Evolutionary conservation across 2,113 vertebrate genomes (phyloP).

Genomic region (Camarhynchus parvulus): DNA sequence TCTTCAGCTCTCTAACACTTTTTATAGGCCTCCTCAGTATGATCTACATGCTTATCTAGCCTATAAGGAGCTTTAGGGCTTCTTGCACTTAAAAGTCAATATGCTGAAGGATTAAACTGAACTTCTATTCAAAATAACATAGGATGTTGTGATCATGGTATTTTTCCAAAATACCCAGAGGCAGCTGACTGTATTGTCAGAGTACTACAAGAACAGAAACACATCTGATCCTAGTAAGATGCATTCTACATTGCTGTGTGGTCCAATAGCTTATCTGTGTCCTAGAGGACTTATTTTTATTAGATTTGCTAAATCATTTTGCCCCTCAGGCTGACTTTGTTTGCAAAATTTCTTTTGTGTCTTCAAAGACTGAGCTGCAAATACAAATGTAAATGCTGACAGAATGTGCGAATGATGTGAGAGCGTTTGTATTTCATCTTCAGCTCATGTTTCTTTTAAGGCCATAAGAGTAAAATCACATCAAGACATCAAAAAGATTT

Average conservation of each 20-base stretch:
- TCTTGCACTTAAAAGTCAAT: constrained; percentile 8
- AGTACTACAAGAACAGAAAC: background rate
- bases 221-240: constrained; percentile 11
- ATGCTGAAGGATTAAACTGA: background rate
- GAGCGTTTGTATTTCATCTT: background rate
- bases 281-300: background rate
- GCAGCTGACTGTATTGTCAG: background rate
- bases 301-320: background rate
- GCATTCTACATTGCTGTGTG: background rate
- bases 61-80: background rate
- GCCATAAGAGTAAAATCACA: background rate
- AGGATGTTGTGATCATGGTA: background rate
- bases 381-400: background rate
- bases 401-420: background rate
- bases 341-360: background rate
- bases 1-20: background rate
- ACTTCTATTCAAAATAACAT: background rate
- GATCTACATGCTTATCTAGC: background rate
- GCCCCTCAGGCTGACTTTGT: background rate
- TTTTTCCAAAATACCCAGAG: constrained; percentile 31
- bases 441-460: background rate
- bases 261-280: constrained; percentile 18
- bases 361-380: constrained; percentile 10
- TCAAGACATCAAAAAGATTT: background rate
- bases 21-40: background rate